A percentile compares a stretch with the other conserved stretches of the same genome.
phyloP scores from a whole-genome alignment of 2,888 invertebrate species.

The Strigamia crassipes region DNA sequence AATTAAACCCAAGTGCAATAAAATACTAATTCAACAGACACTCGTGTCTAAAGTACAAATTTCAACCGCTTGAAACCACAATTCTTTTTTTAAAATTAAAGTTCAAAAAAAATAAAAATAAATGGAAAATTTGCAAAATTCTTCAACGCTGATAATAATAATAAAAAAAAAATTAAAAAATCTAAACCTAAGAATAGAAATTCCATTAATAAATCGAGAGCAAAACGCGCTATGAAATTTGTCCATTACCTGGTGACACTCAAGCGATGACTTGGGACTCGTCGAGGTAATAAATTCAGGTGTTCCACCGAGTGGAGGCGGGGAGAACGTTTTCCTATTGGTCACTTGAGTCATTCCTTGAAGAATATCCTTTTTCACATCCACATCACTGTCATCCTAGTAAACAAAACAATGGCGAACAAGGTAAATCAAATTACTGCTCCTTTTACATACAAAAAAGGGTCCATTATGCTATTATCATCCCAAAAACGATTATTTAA shows the following conservation, averaged over 20 bases:
- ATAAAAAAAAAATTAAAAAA: neutral
- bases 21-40: neutral
- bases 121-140: neutral
- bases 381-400: conserved; percentile 46
- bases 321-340: conserved; percentile 22
- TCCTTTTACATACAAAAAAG: neutral
- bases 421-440: neutral
- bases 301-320: conserved; percentile 3
- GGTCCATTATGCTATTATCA: no score
- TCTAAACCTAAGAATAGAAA: neutral
- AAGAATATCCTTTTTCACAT: conserved; percentile 44
- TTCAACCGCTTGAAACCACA: neutral
- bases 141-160: no score
- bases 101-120: neutral
- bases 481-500: no score
- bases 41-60: neutral
- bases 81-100: neutral
- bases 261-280: conserved; percentile 11
- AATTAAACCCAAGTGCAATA: neutral
- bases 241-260: conserved; percentile 22
- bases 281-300: neutral
- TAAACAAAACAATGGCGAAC: neutral
- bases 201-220: neutral
- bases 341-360: conserved; percentile 45
- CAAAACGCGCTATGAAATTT: no score